Conservation (phyloP, 2,113 vertebrate species). For the Mugil cephalus region DNA sequence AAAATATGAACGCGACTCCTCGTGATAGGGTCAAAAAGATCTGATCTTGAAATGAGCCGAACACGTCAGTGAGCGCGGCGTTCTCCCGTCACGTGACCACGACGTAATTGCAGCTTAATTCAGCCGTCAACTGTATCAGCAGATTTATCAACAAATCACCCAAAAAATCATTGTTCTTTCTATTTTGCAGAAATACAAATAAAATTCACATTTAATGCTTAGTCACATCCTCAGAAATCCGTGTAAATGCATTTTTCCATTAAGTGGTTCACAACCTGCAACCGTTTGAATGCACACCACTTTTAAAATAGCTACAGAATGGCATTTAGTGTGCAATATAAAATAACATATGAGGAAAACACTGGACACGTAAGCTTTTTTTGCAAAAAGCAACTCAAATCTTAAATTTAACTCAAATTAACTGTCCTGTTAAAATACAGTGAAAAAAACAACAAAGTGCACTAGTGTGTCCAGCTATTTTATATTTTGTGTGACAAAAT, state of each 20-base stretch:
- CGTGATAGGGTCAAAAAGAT: not conserved
- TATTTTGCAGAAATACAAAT: too few species aligned
- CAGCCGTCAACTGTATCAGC: not conserved
- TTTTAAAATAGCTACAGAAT: not conserved
- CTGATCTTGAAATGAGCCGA: conserved; percentile 4
- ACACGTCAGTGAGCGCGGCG: not conserved
- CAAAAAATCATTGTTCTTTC: too few species aligned
- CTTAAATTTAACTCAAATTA: not conserved
- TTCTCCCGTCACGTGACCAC: not conserved
- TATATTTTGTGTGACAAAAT: not conserved
- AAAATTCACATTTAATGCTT: too few species aligned
- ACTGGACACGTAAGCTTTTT: too few species aligned
- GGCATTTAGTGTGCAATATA: not conserved
- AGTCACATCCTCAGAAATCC: not conserved
- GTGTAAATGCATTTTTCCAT: not conserved
- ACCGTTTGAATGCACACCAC: too few species aligned
- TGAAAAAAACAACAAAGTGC: too few species aligned
- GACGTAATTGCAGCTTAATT: conserved; percentile 19
- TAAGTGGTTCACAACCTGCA: too few species aligned
- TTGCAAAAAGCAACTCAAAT: too few species aligned
- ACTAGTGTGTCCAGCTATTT: not conserved
- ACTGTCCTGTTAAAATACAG: not conserved
- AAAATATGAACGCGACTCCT: not conserved
- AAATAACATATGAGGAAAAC: too few species aligned
- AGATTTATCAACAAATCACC: too few species aligned